Percentiles rank a stretch among this genome's conserved stretches.
Evolutionary conservation across 2,797 vertebrate genomes (phyloP).

Genomic region (Hyperoplus lanceolatus): DNA sequence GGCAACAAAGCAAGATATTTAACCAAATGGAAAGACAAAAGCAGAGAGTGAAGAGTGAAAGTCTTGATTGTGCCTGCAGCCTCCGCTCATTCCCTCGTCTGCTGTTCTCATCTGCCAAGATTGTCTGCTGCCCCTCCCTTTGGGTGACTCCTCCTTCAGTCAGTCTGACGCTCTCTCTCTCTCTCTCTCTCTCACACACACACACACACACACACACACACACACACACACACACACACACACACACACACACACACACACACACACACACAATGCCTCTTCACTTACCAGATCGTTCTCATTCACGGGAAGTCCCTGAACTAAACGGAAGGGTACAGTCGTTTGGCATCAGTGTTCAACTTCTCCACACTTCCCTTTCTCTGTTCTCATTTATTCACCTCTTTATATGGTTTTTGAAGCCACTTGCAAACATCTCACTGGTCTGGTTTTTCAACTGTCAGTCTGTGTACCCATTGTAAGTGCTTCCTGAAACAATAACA

Average conservation of each 20-base stretch:
- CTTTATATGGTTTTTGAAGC: background rate
- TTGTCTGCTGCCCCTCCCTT: slow-evolving; percentile 61
- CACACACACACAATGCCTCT: background rate
- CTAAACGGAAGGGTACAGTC: background rate
- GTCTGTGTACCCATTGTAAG: background rate
- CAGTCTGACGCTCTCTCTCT: background rate
- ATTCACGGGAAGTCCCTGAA: background rate
- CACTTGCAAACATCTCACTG: slow-evolving; percentile 27
- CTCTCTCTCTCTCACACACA: background rate
- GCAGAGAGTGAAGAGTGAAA: background rate
- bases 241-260: too few species aligned
- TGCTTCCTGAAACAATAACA: background rate
- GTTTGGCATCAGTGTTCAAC: too few species aligned
- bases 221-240: too few species aligned
- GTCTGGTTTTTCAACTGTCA: slow-evolving; percentile 40
- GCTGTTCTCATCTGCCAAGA: slow-evolving; percentile 24
- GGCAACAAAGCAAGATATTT: background rate
- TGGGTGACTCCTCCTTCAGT: slow-evolving; percentile 53
- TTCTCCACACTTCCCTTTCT: background rate
- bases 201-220: too few species aligned
- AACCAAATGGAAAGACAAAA: background rate
- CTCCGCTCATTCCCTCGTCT: slow-evolving; percentile 13
- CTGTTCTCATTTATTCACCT: background rate
- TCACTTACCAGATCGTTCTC: background rate
- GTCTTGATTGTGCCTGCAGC: background rate